phyloP scores from a whole-genome alignment of 1,140 invertebrate genomes.

The Drosophila obscura region DNA sequence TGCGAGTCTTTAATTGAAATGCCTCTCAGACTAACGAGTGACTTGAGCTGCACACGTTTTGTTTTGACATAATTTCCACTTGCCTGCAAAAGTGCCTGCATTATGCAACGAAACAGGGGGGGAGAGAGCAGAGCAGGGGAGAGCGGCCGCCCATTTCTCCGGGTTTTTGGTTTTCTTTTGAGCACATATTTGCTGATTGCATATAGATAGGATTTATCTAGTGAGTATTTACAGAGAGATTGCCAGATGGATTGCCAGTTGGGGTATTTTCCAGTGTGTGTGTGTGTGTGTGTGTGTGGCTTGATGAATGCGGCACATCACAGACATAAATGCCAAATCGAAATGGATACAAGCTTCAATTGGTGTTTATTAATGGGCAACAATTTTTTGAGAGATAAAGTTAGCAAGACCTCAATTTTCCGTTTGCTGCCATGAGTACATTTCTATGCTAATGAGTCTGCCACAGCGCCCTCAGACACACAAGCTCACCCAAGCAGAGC shows the following conservation, averaged over 20 bases:
- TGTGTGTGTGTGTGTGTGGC: neutral
- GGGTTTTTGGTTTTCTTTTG: slow-evolving; percentile 11
- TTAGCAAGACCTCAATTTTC: neutral
- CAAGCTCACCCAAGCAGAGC: too few relatives aligned
- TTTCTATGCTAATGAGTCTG: too few relatives aligned
- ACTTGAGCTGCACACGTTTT: slow-evolving; percentile 65
- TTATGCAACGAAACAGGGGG: slow-evolving; percentile 52
- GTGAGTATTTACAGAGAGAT: slow-evolving; percentile 53
- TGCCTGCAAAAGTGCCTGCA: slow-evolving; percentile 63
- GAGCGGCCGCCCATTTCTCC: neutral
- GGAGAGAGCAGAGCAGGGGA: neutral
- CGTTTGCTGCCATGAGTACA: too few relatives aligned
- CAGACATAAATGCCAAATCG: neutral
- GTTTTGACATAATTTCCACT: slow-evolving; percentile 79
- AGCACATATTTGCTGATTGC: slow-evolving; percentile 75
- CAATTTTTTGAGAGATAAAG: too few relatives aligned
- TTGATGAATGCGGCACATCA: slow-evolving; percentile 2
- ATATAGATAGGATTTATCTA: slow-evolving; percentile 74
- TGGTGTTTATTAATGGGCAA: neutral
- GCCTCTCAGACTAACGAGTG: slow-evolving; percentile 53
- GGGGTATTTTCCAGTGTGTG: neutral
- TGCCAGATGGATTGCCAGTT: slow-evolving; percentile 7
- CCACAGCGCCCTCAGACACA: too few relatives aligned
- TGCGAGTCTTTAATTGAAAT: slow-evolving; percentile 67
- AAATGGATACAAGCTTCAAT: slow-evolving; percentile 1